Percentiles rank a stretch among this genome's conserved stretches.
These are phyloP conservation scores for Machimus rusticus DNA, from an alignment of 2,888 invertebrate genomes.

Conservation along the genomic window DNA sequence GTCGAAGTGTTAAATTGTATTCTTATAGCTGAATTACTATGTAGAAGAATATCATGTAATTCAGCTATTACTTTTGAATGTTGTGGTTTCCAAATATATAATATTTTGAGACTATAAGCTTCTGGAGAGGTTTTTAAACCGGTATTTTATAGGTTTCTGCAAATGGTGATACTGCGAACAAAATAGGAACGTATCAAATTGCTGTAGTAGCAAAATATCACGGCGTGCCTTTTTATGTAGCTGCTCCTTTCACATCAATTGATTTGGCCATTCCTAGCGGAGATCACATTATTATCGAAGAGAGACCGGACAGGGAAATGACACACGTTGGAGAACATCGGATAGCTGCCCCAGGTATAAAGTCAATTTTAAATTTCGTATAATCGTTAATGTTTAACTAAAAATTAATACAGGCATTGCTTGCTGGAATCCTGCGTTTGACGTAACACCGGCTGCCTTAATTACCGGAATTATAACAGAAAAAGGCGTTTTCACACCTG, in stretches of 20 bases:
- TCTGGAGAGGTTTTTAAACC: background rate
- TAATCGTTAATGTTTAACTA: background rate
- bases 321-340: constrained; percentile 85
- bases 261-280: constrained; percentile 83
- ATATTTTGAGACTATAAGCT: background rate
- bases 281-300: constrained; percentile 90
- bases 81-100: background rate
- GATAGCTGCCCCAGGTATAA: constrained; percentile 84
- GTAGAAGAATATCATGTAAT: background rate
- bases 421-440: constrained; percentile 99
- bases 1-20: background rate
- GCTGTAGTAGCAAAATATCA: constrained; percentile 92
- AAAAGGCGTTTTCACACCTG: constrained; percentile 81
- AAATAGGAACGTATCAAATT: constrained; percentile 97
- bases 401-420: constrained; percentile 70
- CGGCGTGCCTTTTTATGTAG: constrained; percentile 92
- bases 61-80: background rate
- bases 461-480: constrained; percentile 96
- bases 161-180: constrained; percentile 99
- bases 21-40: background rate
- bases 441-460: constrained; percentile 91
- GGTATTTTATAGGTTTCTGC: constrained; percentile 72
- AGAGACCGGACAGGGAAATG: constrained; percentile 90
- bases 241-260: constrained; percentile 91
- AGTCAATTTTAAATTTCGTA: background rate